Conservation (phyloP, 2,113 vertebrate genomes). For the Cryptotis parvus region DNA sequence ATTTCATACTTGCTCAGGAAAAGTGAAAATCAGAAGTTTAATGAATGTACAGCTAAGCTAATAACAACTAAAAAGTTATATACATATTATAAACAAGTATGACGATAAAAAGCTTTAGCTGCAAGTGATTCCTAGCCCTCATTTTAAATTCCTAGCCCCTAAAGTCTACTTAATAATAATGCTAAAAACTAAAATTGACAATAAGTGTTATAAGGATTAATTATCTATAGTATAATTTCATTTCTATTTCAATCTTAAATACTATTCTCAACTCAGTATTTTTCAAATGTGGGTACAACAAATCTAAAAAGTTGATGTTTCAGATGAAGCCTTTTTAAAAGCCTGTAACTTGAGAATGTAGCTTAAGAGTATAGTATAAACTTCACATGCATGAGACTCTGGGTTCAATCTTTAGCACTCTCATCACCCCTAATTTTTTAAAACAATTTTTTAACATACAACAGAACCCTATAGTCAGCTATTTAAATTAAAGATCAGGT, state of each 20-base stretch:
- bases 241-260: conserved; percentile 46
- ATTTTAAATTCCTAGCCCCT: background rate
- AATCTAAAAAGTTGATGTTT: conserved; percentile 34
- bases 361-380: no score
- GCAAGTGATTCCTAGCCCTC: background rate
- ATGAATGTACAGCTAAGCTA: background rate
- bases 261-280: conserved; percentile 53
- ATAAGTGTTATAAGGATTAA: conserved; percentile 41
- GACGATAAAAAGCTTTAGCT: background rate
- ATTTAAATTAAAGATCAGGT: conserved; percentile 37
- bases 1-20: background rate
- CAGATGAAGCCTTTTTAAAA: background rate
- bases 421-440: background rate
- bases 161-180: conserved; percentile 37
- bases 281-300: conserved; percentile 25
- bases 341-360: no score
- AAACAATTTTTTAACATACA: conserved; percentile 16
- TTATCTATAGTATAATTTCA: conserved; percentile 44
- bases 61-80: background rate
- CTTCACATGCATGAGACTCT: background rate
- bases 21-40: conserved; percentile 14
- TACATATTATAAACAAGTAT: background rate
- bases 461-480: conserved; percentile 34
- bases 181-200: conserved; percentile 27
- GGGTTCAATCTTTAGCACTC: background rate